Conservation (phyloP, 2,797 vertebrate species). For the Gymnopithys bicolor region DNA sequence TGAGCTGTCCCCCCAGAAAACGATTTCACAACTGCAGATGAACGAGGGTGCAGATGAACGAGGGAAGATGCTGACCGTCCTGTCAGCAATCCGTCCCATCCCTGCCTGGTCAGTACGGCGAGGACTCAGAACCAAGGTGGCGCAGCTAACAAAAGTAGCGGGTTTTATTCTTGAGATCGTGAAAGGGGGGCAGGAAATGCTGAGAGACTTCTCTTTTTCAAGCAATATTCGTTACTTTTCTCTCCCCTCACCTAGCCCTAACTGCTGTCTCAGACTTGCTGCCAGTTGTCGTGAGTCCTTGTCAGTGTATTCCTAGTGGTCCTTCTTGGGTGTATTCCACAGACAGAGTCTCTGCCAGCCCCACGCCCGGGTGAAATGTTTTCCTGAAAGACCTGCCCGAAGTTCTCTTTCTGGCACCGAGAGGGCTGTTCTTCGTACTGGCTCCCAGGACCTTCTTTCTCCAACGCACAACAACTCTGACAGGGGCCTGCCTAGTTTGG, state of each 20-base stretch:
- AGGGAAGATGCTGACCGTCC: accelerated
- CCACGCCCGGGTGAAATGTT: accelerated
- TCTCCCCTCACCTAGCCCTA: not conserved
- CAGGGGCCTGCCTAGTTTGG: not conserved
- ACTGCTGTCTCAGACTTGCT: not conserved
- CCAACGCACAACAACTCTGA: accelerated
- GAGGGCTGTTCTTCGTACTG: not conserved
- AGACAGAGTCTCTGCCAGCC: not conserved
- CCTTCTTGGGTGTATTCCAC: accelerated
- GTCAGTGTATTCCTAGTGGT: not conserved
- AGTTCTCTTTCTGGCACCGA: accelerated
- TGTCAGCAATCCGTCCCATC: accelerated
- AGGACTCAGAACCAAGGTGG: not conserved
- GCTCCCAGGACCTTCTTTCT: not conserved
- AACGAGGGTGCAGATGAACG: accelerated
- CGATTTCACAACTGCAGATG: not conserved
- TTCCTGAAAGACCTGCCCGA: not conserved
- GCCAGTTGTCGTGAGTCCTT: not conserved
- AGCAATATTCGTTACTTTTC: not conserved
- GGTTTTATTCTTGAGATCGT: not conserved
- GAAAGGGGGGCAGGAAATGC: constrained; percentile 8
- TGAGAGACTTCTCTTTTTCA: constrained; percentile 15
- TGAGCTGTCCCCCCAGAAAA: too few species aligned
- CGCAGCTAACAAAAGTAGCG: not conserved
- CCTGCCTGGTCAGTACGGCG: not conserved